Evolutionary conservation across 2,113 vertebrate genomes (phyloP), one percentile per base, ranked within the genome.

Genomic region (Chrysemys picta): DNA sequence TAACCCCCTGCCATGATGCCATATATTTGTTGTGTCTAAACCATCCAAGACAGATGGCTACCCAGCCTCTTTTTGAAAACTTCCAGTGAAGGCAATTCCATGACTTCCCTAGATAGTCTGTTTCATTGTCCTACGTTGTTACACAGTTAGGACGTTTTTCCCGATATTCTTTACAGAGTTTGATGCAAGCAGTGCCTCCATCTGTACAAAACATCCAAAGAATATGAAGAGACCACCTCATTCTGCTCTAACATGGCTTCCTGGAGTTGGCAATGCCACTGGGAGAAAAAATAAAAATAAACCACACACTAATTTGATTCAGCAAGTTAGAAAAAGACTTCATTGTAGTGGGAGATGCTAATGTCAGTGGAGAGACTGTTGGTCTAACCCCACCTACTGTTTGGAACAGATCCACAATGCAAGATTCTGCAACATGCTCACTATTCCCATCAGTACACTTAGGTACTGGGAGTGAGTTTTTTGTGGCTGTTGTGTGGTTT

Each of bases 221-320:
- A 22, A 38, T 21, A 1, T 72, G 8, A 19, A 38, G 19, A 22
- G n/a, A 72, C 19, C 35, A 38, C n/a, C 35, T 19, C 35, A 72
- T 38, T 38, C 65, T 72, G 35, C 16, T 78, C 42, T 78, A 47
- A 78, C 42, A 78, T 78, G 25, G 42, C 75, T 45, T 47, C 42
- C 42, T 27, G 25, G 75, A 14, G 12, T 5, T 3, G 25, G 11
- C 9, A 76, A 76, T 76, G 42, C 5, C 38, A 45, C 19, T 80
- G 76, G 50, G 75, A 93, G 62, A 31, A 82, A 91, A 92, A 96
- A 95, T 91, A 96, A 93, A 94, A 93, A 88, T 92, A 53, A 75
- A 72, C 80, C 96, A 96, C 96, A 97, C 85, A 79, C 57, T 89
- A 94, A 76, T 90, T 89, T 62, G 93, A 96, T 89, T 96, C 65